phyloP scores from a whole-genome alignment of 1,140 invertebrate species.

The Listronotus oregonensis region DNA sequence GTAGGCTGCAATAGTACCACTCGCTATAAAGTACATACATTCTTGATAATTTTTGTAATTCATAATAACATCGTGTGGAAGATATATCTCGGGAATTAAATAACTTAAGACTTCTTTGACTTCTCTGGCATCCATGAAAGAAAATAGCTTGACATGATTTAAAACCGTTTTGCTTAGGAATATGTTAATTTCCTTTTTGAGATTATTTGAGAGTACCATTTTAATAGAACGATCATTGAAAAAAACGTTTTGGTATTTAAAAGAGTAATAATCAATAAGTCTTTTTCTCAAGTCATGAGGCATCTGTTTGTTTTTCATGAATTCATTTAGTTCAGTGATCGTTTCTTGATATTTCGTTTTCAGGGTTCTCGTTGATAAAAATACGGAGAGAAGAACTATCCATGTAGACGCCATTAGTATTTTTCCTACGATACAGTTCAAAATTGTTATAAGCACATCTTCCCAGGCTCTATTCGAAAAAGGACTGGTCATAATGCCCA shows the following conservation, averaged over 20 bases:
- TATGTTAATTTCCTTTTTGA: conserved; percentile 38
- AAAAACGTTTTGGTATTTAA: conserved; percentile 26
- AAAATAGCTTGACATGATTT: conserved; percentile 32
- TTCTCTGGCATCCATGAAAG: conserved; percentile 26
- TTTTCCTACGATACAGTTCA: conserved; percentile 8
- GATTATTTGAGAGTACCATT: conserved; percentile 29
- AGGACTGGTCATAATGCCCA: too few species aligned
- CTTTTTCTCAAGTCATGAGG: conserved; percentile 18
- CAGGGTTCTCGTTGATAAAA: conserved; percentile 11
- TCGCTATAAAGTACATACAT: conserved; percentile 64
- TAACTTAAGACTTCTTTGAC: conserved; percentile 32
- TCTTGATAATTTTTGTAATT: conserved; percentile 61
- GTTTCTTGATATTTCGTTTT: conserved; percentile 29
- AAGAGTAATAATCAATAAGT: conserved; percentile 21
- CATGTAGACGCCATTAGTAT: neutral
- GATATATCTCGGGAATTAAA: conserved; percentile 40
- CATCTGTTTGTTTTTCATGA: conserved; percentile 31
- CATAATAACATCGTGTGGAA: conserved; percentile 53
- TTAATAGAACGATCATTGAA: conserved; percentile 28
- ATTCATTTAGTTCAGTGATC: conserved; percentile 31
- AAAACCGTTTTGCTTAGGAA: conserved; percentile 34
- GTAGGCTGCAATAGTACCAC: conserved; percentile 61
- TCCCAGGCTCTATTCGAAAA: neutral
- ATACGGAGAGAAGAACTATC: neutral
- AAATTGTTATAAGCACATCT: neutral